phyloP scores from a whole-genome alignment of 2,113 vertebrate species.

The Felis chaus region DNA sequence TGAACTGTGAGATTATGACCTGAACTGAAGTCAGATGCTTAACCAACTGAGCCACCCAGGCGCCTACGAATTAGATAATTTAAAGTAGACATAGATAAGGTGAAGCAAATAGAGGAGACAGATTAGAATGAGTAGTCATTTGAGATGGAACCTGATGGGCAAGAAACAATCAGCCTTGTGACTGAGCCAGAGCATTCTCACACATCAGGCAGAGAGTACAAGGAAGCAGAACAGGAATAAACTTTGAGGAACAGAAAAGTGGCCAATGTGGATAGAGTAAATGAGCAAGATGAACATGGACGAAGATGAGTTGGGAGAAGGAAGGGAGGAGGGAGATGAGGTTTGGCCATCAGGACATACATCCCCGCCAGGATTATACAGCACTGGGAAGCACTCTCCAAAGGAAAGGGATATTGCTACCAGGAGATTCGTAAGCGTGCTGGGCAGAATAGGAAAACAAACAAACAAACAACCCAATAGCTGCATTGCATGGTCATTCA shows the following conservation, averaged over 20 bases:
- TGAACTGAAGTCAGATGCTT: too few species aligned
- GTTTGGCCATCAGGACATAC: not conserved
- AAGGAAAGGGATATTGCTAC: not conserved
- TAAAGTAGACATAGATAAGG: not conserved
- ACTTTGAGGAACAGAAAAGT: not conserved
- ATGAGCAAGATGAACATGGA: not conserved
- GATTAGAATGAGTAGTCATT: not conserved
- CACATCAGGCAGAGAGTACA: not conserved
- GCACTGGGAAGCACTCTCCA: not conserved
- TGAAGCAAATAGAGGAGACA: not conserved
- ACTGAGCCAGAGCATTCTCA: not conserved
- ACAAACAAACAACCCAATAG: not conserved
- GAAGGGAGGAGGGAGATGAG: not conserved
- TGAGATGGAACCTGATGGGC: not conserved
- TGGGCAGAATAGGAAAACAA: not conserved
- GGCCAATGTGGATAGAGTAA: not conserved
- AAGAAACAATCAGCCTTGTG: not conserved
- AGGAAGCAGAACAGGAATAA: not conserved
- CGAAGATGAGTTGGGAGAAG: not conserved
- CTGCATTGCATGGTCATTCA: not conserved
- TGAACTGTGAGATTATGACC: too few species aligned
- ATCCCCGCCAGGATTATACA: not conserved
- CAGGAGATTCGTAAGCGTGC: not conserved
- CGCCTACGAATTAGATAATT: not conserved
- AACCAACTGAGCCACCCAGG: too few species aligned